Evolutionary conservation across 2,888 invertebrate genomes (phyloP), one percentile per base, ranked within the genome.

Genomic region (Bugulina stolonifera): DNA sequence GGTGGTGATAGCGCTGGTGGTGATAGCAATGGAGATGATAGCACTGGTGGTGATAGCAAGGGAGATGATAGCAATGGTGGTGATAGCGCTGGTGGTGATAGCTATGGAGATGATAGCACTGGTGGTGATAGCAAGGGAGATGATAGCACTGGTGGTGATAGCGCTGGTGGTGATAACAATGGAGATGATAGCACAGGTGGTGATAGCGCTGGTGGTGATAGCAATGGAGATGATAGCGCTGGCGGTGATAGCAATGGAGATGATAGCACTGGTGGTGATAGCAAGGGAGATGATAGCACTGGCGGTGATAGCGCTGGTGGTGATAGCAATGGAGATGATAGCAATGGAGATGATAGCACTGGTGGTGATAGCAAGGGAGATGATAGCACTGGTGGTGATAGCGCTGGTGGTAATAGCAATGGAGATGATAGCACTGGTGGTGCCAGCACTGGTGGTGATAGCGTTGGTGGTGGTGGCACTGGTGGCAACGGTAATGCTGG

Each of bases 11-110:
- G 35, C 34, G 29, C 22, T 54, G 54, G 43, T 22, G n/a, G 29
- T 35, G 71, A 34, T 25, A 72, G 72, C 69, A 58, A 34, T 52
- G 55, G 52, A 27, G 22, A 54, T 29, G 52, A 54, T 10, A 32
- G 10, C 2, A 32, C 5, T 35, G 71, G 29, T 22, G 52, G n/a
- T 35, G 71, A 71, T 14, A 32, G 29, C 22, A 32, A 43, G 3
- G 71, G n/a, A 22, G 52, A 52, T 25, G 71, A 52, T 22, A 32
- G 29, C 22, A 32, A n/a, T 22, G 71, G 52, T 10, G 71, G 29
- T 71, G 71, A 14, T 27, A 32, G 27, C n/a, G 71, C 10, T 27
- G 52, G 27, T 71, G 71, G 27, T 27, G 52, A 52, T 71, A 32
- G 23, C 23, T 18, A 35, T 69, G 69, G 23, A 14, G 69, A 35